phyloP scores from a whole-genome alignment of 2,797 vertebrate species.

The Erithacus rubecula region DNA sequence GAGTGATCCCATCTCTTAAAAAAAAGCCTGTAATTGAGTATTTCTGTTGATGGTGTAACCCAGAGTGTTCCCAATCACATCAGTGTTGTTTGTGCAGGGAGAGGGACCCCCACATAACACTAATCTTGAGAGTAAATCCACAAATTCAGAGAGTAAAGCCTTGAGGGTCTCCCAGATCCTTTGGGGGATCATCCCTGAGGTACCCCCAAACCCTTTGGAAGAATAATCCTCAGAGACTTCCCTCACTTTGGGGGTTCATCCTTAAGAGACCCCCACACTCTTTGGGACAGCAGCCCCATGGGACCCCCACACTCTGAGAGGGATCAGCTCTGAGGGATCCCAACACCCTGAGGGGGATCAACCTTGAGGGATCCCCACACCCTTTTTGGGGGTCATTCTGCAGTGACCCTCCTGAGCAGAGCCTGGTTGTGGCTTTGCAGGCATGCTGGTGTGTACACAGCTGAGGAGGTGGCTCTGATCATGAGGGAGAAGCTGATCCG shows the following conservation, averaged over 20 bases:
- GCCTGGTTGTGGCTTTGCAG: constrained; percentile 40
- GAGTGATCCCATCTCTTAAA: not conserved
- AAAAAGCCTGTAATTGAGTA: not conserved
- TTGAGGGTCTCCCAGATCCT: not conserved
- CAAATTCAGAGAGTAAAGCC: not conserved
- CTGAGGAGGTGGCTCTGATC: constrained; percentile 95
- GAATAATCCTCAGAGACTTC: not conserved
- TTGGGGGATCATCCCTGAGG: not conserved
- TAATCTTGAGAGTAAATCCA: not conserved
- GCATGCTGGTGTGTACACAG: constrained; percentile 95
- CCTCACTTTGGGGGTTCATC: too few species aligned
- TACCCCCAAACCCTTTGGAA: not conserved
- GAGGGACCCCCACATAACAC: not conserved
- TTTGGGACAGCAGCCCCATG: accelerated
- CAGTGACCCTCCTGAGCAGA: accelerated
- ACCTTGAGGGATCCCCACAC: not conserved
- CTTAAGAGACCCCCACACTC: not conserved
- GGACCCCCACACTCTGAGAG: too few species aligned
- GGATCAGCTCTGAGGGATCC: too few species aligned
- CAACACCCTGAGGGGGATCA: too few species aligned
- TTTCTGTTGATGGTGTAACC: not conserved
- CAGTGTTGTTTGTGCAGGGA: not conserved
- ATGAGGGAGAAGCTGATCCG: constrained; percentile 95
- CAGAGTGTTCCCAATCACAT: accelerated
- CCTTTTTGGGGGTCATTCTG: not conserved